phyloP scores from a whole-genome alignment of 2,797 vertebrate species.

The Sebastes vulpes region DNA sequence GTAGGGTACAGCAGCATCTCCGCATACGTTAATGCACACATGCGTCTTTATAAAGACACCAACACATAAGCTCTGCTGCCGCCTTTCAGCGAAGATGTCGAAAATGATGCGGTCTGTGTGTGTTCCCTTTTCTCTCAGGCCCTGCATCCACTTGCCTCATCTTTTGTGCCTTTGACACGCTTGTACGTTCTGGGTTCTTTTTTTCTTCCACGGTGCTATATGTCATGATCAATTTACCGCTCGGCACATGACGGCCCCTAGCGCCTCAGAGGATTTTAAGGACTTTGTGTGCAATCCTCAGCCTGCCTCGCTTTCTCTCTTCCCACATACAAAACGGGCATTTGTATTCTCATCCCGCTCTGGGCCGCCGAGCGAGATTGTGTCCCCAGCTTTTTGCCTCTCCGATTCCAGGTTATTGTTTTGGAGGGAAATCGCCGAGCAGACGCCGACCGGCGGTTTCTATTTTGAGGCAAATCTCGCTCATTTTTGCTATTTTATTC shows the following conservation, averaged over 20 bases:
- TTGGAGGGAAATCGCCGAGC: constrained; percentile 40
- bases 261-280: constrained; percentile 81
- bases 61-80: constrained; percentile 37
- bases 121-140: constrained; percentile 68
- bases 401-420: constrained; percentile 70
- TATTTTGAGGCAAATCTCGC: constrained; percentile 32
- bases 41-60: constrained; percentile 31
- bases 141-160: constrained; percentile 67
- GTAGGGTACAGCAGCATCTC: background rate
- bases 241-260: constrained; percentile 81
- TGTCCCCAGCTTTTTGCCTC: constrained; percentile 61
- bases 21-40: background rate
- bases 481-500: background rate
- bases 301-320: constrained; percentile 65
- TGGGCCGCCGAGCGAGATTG: constrained; percentile 59
- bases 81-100: constrained; percentile 55
- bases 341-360: constrained; percentile 77
- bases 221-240: constrained; percentile 86
- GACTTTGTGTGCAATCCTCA: constrained; percentile 79
- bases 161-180: constrained; percentile 80
- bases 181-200: constrained; percentile 73
- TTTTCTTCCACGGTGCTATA: constrained; percentile 53
- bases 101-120: constrained; percentile 64
- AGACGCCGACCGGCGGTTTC: constrained; percentile 37
- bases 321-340: constrained; percentile 73